Base-by-base conservation (phyloP, 2,113 vertebrate species). In the Albula glossodonta region DNA sequence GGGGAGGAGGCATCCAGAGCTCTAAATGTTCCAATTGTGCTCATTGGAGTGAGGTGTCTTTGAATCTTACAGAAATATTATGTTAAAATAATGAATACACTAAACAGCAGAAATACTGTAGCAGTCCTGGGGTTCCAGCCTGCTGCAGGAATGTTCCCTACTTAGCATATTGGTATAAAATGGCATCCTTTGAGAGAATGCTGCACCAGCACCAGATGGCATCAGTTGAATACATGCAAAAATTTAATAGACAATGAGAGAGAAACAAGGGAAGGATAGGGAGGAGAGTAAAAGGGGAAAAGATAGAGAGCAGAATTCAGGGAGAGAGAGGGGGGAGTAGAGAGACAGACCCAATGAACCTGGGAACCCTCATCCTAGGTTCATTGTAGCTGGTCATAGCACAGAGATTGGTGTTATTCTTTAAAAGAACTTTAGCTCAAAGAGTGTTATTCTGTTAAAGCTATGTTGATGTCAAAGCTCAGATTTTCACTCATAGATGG, bases 141-240 rank as follows among this genome's bases (percentile, higher is more conserved):
- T 88, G 87, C 86, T 87, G 85, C 87, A 87, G 50, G 19, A 15
- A 53, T 25, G 22, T 53, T 53, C 50, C 2, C 19, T 5, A 87
- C 63, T 79, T 82, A 80, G 88, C 87, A 81, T 87, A 90, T 92
- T 81, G 82, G 81, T 51, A 79, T 81, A 41, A 80, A 9, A 90
- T 85, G 85, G n/a, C 11, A 11, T 90, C 91, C 86, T 88, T 0
- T 22, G 87, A 74, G 90, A 90, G 89, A 53, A 87, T 51, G 83
- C 83, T 7, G 51, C 90, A 90, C 93, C 87, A 86, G 85, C 89
- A 91, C 91, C 86, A 87, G 88, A 89, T 48, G 85, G 83, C 79
- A 86, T 78, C 66, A 80, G 41, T 48, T 60, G 56, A 85, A 83
- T 60, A 70, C 17, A 70, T 25, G 7, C 31, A 88, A 87, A 81